A percentile compares a stretch with the other conserved stretches of the same genome.
Conservation (phyloP, 2,113 vertebrate genomes). For the Fulica atra region DNA sequence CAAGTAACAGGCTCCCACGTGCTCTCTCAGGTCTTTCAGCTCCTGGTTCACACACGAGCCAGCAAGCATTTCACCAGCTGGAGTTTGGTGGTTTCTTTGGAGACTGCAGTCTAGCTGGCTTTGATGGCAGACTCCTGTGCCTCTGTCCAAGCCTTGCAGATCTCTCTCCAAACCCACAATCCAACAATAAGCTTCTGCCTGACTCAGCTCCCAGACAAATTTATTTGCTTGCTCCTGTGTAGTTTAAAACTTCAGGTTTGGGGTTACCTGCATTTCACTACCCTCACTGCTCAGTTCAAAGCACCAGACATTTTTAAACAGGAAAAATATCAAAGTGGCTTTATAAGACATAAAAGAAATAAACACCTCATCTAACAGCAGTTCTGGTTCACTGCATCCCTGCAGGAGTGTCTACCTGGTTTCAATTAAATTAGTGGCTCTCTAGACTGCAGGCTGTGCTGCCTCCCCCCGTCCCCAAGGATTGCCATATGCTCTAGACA, state of each 20-base stretch:
- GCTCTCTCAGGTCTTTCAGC: not conserved
- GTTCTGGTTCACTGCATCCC: not conserved
- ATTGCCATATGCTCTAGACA: not conserved
- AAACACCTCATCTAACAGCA: not conserved
- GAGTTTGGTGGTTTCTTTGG: not conserved
- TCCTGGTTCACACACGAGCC: not conserved
- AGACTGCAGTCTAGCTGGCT: not conserved
- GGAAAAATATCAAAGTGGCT: not conserved
- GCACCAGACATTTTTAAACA: not conserved
- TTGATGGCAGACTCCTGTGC: not conserved
- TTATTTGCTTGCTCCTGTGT: not conserved
- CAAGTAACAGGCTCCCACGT: not conserved
- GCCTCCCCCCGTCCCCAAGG: not conserved
- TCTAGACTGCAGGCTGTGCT: not conserved
- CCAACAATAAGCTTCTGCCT: not conserved
- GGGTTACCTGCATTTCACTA: not conserved
- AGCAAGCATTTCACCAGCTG: not conserved
- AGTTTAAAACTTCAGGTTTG: not conserved
- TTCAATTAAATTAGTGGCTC: not conserved
- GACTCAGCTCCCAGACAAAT: not conserved
- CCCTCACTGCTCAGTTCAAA: not conserved
- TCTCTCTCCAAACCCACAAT: not conserved
- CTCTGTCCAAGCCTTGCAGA: not conserved
- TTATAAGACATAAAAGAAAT: not conserved
- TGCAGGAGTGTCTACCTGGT: not conserved